Evolutionary conservation across 2,113 vertebrate species (phyloP).

Genomic region (Heterotis niloticus): DNA sequence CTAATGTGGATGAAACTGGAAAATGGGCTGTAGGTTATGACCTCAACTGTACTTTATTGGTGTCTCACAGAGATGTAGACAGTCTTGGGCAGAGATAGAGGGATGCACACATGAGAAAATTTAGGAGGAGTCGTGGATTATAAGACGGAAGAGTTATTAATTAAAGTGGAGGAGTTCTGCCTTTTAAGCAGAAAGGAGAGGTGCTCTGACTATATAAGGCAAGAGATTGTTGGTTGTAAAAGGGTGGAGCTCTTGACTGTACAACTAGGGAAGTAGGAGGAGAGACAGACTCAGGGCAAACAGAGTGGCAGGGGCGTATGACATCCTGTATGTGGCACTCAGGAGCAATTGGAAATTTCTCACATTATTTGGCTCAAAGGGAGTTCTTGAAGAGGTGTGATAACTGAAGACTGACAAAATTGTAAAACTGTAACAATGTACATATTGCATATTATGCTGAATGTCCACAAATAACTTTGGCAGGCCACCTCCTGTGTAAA

Average conservation of each 20-base stretch:
- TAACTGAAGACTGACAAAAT: slow-evolving; percentile 1
- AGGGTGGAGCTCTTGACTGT: background rate
- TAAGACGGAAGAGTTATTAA: no score
- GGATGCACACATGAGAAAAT: no score
- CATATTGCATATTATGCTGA: background rate
- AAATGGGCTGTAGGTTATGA: no score
- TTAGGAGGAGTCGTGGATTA: no score
- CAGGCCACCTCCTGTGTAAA: background rate
- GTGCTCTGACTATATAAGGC: background rate
- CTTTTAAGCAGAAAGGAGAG: background rate
- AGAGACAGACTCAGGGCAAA: background rate
- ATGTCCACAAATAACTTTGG: slow-evolving; percentile 12
- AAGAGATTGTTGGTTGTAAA: background rate
- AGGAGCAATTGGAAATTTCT: background rate
- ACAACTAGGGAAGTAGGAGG: no score
- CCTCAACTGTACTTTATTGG: no score
- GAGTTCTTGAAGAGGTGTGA: background rate
- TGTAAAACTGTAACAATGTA: background rate
- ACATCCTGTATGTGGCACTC: background rate
- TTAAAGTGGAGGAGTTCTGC: background rate
- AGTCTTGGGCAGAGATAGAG: no score
- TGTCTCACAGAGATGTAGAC: no score
- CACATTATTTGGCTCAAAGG: background rate
- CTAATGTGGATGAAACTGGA: no score
- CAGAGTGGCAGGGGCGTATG: background rate